phyloP scores from a whole-genome alignment of 2,888 invertebrate species.

The Bombylius discolor region DNA sequence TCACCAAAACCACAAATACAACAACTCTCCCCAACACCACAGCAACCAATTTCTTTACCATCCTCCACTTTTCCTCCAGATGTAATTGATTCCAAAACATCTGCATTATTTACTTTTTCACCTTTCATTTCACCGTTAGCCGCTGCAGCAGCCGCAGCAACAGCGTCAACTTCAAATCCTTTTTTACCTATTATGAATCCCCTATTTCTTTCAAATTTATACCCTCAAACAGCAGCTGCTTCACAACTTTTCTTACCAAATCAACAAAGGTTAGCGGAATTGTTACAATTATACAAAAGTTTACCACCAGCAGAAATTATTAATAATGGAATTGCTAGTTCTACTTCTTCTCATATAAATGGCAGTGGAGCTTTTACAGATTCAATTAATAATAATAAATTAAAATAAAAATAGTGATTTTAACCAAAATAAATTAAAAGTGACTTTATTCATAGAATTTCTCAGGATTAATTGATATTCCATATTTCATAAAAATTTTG shows the following conservation, averaged over 20 bases:
- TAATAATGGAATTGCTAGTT: neutral
- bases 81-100: neutral
- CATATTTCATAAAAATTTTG: too few relatives aligned
- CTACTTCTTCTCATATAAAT: too few relatives aligned
- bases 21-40: neutral
- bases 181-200: constrained; percentile 14
- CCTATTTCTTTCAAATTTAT: constrained; percentile 12
- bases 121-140: constrained; percentile 9
- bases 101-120: constrained; percentile 10
- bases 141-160: constrained; percentile 5
- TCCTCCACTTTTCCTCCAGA: neutral
- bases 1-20: neutral
- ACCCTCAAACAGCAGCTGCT: constrained; percentile 4
- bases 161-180: constrained; percentile 4
- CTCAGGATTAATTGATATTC: too few relatives aligned
- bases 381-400: too few relatives aligned
- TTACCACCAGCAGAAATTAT: constrained; percentile 4
- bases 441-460: too few relatives aligned
- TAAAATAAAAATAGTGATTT: too few relatives aligned
- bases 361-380: constrained; percentile 1
- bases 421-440: too few relatives aligned
- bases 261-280: constrained; percentile 10
- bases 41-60: neutral
- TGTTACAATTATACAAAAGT: constrained; percentile 15
- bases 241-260: constrained; percentile 11